Evolutionary conservation across 2,113 vertebrate genomes (phyloP).

Genomic region (Eupsittula cactorum): DNA sequence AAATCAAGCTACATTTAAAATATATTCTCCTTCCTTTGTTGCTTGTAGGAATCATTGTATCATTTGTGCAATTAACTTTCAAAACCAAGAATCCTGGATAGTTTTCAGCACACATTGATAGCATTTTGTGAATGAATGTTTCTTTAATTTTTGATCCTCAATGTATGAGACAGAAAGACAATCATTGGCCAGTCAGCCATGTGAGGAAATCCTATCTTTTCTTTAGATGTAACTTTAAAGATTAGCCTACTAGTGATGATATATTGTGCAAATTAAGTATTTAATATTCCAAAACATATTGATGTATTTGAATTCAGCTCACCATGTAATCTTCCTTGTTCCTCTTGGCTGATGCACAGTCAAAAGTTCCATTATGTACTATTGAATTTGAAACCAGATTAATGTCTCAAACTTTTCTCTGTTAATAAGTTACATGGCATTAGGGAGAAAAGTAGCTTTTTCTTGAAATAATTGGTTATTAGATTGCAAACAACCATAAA

Average conservation of each 20-base stretch:
- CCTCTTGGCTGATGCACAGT: constrained; percentile 40
- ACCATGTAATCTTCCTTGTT: constrained; percentile 52
- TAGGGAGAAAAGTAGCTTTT: neutral
- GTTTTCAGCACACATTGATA: neutral
- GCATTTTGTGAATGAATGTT: neutral
- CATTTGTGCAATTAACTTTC: neutral
- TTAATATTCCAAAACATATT: constrained; percentile 58
- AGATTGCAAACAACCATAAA: neutral
- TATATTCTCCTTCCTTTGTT: neutral
- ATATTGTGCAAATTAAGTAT: constrained; percentile 28
- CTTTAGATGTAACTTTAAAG: constrained; percentile 17
- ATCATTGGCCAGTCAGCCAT: neutral
- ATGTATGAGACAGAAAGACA: neutral
- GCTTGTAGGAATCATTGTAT: neutral
- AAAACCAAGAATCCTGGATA: neutral
- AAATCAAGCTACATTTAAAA: neutral
- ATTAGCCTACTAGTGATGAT: constrained; percentile 32
- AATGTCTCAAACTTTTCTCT: constrained; percentile 25
- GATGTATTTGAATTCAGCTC: constrained; percentile 9
- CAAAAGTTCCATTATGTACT: constrained; percentile 43
- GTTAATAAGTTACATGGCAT: neutral
- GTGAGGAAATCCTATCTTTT: constrained; percentile 2
- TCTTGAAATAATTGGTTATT: neutral
- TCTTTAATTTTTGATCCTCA: neutral
- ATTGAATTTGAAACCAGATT: constrained; percentile 46